These are phyloP conservation scores for Menidia menidia DNA, from an alignment of 2,797 vertebrate species.

Conservation along the genomic window DNA sequence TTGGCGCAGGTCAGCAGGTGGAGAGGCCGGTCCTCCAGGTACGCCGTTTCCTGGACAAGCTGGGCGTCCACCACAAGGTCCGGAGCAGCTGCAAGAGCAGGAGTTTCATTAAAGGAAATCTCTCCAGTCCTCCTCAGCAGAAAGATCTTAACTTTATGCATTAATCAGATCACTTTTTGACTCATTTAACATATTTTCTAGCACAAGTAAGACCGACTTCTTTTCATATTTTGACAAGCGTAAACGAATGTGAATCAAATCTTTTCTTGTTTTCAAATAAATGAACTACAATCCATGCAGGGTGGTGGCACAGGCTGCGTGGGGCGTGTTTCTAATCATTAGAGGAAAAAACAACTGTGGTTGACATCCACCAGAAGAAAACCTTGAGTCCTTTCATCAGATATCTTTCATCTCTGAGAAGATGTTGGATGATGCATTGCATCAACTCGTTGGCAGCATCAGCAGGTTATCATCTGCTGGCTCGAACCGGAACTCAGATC, in stretches of 20 bases:
- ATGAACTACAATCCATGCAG: background rate
- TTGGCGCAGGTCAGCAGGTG: conserved; percentile 93
- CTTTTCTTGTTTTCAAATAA: background rate
- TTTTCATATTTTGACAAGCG: too few species aligned
- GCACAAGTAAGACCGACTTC: too few species aligned
- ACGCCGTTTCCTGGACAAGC: conserved; percentile 92
- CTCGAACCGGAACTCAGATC: background rate
- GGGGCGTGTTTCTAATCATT: background rate
- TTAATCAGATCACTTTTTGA: too few species aligned
- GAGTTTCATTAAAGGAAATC: conserved; percentile 3
- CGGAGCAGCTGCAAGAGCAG: conserved; percentile 85
- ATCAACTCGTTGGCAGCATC: background rate
- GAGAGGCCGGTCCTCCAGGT: conserved; percentile 93
- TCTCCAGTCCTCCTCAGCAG: background rate
- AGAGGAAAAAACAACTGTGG: background rate
- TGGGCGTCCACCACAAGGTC: conserved; percentile 94
- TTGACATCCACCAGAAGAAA: background rate
- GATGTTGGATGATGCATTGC: background rate
- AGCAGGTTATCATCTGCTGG: background rate
- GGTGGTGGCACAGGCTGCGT: background rate
- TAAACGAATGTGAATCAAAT: background rate
- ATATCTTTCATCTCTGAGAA: background rate
- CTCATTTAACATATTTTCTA: too few species aligned
- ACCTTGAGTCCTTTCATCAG: background rate
- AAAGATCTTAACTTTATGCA: too few species aligned